phyloP scores from a whole-genome alignment of 2,113 vertebrate species.

The Brienomyrus brachyistius region DNA sequence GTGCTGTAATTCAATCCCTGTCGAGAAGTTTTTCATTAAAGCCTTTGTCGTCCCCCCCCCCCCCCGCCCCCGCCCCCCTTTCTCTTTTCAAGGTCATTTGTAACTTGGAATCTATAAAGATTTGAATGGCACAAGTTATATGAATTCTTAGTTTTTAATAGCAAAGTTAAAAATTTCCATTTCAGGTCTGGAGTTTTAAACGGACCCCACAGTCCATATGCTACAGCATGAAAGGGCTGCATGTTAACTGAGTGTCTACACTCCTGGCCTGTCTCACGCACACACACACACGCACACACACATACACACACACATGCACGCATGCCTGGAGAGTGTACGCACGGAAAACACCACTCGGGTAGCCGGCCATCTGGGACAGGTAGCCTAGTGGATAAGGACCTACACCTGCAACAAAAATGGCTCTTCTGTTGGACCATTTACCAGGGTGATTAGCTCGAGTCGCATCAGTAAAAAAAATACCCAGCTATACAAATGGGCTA shows the following conservation, averaged over 20 bases:
- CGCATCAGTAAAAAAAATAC: not conserved
- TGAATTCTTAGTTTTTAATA: constrained; percentile 69
- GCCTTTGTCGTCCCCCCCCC: constrained; percentile 25
- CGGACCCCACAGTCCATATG: constrained; percentile 50
- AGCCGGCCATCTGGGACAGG: not conserved
- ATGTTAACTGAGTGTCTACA: constrained; percentile 39
- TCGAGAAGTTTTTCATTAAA: constrained; percentile 48
- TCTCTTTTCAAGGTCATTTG: constrained; percentile 57
- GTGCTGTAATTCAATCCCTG: constrained; percentile 44
- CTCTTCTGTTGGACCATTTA: not conserved
- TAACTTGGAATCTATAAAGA: constrained; percentile 69
- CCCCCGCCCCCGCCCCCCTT: constrained; percentile 11
- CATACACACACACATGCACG: not conserved
- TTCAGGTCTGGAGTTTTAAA: constrained; percentile 56
- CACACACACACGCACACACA: not conserved
- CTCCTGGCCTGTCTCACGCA: not conserved
- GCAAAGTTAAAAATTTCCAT: constrained; percentile 61
- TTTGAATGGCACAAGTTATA: constrained; percentile 65
- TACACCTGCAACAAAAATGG: not conserved
- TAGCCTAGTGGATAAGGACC: not conserved
- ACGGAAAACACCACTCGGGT: not conserved
- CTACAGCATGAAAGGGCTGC: constrained; percentile 50
- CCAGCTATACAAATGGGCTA: not conserved
- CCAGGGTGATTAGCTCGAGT: not conserved
- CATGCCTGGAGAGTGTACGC: not conserved